Base-by-base conservation (phyloP, 2,888 invertebrate genomes). In the Troides oblongomaculatus region DNA sequence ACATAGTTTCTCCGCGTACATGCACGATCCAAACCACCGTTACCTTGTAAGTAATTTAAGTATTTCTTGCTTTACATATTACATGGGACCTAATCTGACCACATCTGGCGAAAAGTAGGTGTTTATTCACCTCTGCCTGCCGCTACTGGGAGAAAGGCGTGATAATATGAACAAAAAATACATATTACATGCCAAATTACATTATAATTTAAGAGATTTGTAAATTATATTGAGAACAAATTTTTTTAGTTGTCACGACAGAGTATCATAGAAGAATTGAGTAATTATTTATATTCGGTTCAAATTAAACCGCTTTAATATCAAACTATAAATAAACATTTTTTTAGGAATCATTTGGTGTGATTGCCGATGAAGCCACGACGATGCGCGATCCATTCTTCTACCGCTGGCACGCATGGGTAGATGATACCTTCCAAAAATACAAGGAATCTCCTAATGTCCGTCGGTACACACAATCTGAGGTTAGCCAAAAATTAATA, bases 381-480 rank as follows among this genome's bases (percentile, higher is more conserved):
- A 96, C 97, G 0, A 97, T 97, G 96, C 93, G 97, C 63, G 97
- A 97, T 85, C 97, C 97, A 0, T 92, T 96, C 72, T 97, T 97
- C 92, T 97, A 96, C 90, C 95, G 97, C 80, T 97, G 96, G 96
- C 97, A 97, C 80, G 95, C 95, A 0, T 96, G 94, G 82, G 93
- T 97, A 62, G 96, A 97, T 77, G 94, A 95, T 72, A 84, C 96
- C 46, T 97, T 96, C 93, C 94, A 95, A 75, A 94, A 94, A 74
- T 94, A 94, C 84, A 97, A 97, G 84, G 90, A 92, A 68, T 89
- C 92, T 0, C 5, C 78, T 0, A 74, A 80, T 71, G 89, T 92
- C 3, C 82, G 82, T 14, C 86, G 85, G 0, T 93, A 93, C 81
- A 82, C 87, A 1, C 81, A 82, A 21, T 88, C 89, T 8, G 88